Evolutionary conservation across 1,140 invertebrate genomes (phyloP), one percentile per base, ranked within the genome.

Genomic region (Adoxophyes honmai): DNA sequence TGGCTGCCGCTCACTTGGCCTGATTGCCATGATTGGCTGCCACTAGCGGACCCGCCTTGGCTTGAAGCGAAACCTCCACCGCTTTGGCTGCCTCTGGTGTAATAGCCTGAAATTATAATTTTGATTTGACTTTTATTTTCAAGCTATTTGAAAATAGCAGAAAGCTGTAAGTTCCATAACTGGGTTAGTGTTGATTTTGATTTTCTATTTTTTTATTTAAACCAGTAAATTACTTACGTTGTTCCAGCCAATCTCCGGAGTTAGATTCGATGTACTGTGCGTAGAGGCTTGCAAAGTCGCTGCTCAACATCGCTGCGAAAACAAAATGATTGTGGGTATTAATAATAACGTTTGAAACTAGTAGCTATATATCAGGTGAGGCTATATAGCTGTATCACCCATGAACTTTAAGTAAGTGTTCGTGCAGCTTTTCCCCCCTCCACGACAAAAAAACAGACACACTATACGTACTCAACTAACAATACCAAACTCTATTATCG

Each of bases 251-350:
- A 1, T 66, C 65, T n/a, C 76, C 71, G 1, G 69, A 63, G 0
- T 78, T 66, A 52, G 78, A 73, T 1, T 16, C 42, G 7, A 48
- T 48, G 13, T 48, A 48, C 11, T 48, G 13, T 21, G 16, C 28
- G 42, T 48, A 48, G 5, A 28, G 11, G 21, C 10, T n/a, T 28
- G 42, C 42, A 7, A 83, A 57, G 3, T 71, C 75, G 36, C 67
- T 85, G 69, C 61, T 79, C n/a, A 67, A 57, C 76, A 86, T 81
- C 18, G 73, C 83, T 86, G 69, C 7, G 79, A 78, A 59, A 13
- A 44, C 56, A 38, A 56, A 28, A 13, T 55, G 10, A 1, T 10
- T 34, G 21, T 55, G 10, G 33, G 11, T 10, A 33, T n/a, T n/a
- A n/a, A n/a, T n/a, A n/a, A n/a, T n/a, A n/a, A n/a, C n/a, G n/a